Evolutionary conservation across 2,797 vertebrate species (phyloP), one percentile per base, ranked within the genome.

Genomic region (Enteromius thamalakanensis): DNA sequence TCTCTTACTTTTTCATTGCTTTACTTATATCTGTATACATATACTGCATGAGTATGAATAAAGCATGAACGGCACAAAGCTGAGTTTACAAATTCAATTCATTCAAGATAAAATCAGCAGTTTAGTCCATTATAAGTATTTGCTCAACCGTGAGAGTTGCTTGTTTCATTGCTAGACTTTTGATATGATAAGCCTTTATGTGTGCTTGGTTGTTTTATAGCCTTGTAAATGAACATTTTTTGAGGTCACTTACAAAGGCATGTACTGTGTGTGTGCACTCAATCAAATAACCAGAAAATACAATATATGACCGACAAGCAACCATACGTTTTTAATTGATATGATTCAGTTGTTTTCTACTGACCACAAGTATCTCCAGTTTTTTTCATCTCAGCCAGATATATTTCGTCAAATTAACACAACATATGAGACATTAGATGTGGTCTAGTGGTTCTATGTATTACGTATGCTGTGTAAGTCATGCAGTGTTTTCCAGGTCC

Each of bases 81-180:
- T 2, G 7, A 71, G 23, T 58, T 45, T 29, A 80, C 9, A 49
- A 68, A 64, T 23, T 42, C 34, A 10, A 53, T 40, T 3, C 6
- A 58, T 70, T 80, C 34, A 58, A 58, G 68, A 45, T 70, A 60
- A 58, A 80, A 70, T 14, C 23, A 80, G 51, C n/a, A 60, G n/a
- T 67, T 68, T 34, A 32, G 29, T 49, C 29, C 8, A 79, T 67
- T 65, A 77, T 32, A 34, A n/a, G 6, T 17, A 65, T 79, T 68
- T 79, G 21, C 23, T 70, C 34, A 29, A 29, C 10, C 0, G 17
- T 58, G 42, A 58, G 67, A 21, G 17, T n/a, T n/a, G n/a, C n/a
- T n/a, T n/a, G n/a, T n/a, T n/a, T n/a, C n/a, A n/a, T n/a, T n/a
- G n/a, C n/a, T n/a, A n/a, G n/a, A n/a, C n/a, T n/a, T n/a, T n/a